phyloP scores from a whole-genome alignment of 2,113 vertebrate genomes.

The Lamprologus lemairii region DNA sequence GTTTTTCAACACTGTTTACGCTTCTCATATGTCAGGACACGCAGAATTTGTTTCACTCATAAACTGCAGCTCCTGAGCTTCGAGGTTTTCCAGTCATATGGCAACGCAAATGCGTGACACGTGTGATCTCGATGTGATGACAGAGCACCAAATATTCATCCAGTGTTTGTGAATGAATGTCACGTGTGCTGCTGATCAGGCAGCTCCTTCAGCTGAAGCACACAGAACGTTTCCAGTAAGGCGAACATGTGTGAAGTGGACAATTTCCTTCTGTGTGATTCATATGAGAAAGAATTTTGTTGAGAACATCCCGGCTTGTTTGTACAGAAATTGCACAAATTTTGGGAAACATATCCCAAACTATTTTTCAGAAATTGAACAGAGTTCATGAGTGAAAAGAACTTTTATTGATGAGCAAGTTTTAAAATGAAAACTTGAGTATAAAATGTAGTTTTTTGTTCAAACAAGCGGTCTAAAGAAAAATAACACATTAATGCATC shows the following conservation, averaged over 20 bases:
- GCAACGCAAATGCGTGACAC: background rate
- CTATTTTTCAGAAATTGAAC: background rate
- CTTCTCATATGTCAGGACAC: background rate
- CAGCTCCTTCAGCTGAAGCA: background rate
- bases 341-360: background rate
- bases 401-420: background rate
- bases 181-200: background rate
- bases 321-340: background rate
- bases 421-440: background rate
- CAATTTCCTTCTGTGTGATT: background rate
- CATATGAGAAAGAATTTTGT: background rate
- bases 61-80: fast-evolving
- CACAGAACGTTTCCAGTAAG: background rate
- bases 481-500: background rate
- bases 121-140: background rate
- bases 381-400: background rate
- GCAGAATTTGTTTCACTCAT: background rate
- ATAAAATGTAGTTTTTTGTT: background rate
- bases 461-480: background rate
- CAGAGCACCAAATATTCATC: background rate
- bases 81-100: background rate
- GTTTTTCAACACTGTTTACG: background rate
- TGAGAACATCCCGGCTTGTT: background rate
- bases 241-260: background rate
- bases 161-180: background rate